These are phyloP conservation scores for Drosophila putrida DNA, from an alignment of 2,888 invertebrate genomes.

Conservation along the genomic window DNA sequence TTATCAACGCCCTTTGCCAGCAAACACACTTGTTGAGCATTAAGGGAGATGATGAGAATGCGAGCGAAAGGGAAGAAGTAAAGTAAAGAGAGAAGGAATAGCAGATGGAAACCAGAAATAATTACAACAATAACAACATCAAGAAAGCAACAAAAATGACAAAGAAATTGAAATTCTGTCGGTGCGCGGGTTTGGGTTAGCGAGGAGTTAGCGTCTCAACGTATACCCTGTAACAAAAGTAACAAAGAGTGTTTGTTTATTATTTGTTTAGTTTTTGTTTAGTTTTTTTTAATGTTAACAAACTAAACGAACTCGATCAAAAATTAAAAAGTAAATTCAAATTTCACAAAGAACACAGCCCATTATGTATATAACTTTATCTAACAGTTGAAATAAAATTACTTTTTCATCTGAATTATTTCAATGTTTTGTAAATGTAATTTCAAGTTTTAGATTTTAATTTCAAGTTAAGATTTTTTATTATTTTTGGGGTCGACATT, in stretches of 20 bases:
- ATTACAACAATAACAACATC: conserved; percentile 24
- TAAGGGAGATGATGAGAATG: conserved; percentile 34
- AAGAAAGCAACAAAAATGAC: conserved; percentile 60
- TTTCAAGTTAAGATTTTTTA: too few relatives aligned
- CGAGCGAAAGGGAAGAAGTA: conserved; percentile 2
- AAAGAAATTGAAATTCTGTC: conserved; percentile 77
- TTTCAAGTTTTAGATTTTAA: too few relatives aligned
- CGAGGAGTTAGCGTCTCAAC: conserved; percentile 1
- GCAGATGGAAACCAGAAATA: conserved; percentile 31
- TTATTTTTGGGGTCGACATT: too few relatives aligned
- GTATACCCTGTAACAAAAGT: conserved; percentile 24
- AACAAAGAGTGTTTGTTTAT: not conserved
- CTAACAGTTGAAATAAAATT: too few relatives aligned
- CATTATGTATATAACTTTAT: too few relatives aligned
- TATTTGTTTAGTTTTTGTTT: not conserved
- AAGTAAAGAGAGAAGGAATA: not conserved
- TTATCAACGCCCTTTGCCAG: conserved; percentile 56
- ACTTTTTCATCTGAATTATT: too few relatives aligned
- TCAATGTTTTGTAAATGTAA: too few relatives aligned
- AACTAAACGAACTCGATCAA: too few relatives aligned
- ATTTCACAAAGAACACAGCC: too few relatives aligned
- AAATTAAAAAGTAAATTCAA: too few relatives aligned
- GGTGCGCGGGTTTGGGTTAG: conserved; percentile 34
- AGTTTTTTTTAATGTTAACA: not conserved
- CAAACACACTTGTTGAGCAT: conserved; percentile 73